Conservation (phyloP, 1,140 invertebrate species). For the Tribolium castaneum region DNA sequence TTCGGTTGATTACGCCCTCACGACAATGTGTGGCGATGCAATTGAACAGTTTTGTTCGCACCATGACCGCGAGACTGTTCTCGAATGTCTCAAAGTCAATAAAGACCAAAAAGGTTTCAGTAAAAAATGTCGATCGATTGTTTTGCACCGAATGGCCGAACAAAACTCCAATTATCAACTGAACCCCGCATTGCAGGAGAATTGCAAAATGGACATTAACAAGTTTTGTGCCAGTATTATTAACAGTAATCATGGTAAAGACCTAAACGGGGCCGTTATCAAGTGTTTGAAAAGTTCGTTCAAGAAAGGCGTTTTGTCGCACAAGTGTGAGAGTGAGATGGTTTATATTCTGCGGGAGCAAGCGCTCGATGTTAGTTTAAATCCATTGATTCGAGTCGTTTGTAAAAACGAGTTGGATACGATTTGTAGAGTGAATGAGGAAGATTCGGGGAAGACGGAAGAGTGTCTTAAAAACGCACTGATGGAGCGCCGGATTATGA, state of each 20-base stretch:
- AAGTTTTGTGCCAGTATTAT: slow-evolving; percentile 71
- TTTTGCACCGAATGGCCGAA: slow-evolving; percentile 90
- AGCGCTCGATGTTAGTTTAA: slow-evolving; percentile 87
- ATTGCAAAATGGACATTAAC: slow-evolving; percentile 79
- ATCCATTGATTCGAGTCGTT: slow-evolving; percentile 82
- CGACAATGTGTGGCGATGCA: slow-evolving; percentile 86
- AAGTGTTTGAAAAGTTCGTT: slow-evolving; percentile 83
- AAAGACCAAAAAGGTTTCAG: slow-evolving; percentile 87
- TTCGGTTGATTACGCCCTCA: slow-evolving; percentile 85
- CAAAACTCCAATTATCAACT: slow-evolving; percentile 93
- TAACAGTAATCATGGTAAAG: slow-evolving; percentile 63
- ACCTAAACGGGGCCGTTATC: slow-evolving; percentile 70
- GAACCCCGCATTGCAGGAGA: slow-evolving; percentile 86
- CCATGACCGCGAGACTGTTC: slow-evolving; percentile 73
- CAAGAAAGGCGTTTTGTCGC: slow-evolving; percentile 76
- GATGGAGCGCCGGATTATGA: slow-evolving; percentile 76
- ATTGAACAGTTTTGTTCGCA: slow-evolving; percentile 84
- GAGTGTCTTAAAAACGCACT: slow-evolving; percentile 91
- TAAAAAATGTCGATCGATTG: slow-evolving; percentile 85
- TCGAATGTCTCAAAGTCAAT: slow-evolving; percentile 80
- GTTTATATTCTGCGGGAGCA: slow-evolving; percentile 84
- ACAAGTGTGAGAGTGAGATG: slow-evolving; percentile 85
- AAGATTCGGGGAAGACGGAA: slow-evolving; percentile 74
- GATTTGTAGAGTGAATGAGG: slow-evolving; percentile 70
- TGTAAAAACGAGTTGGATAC: slow-evolving; percentile 79